Conservation (phyloP, 1,140 invertebrate species). For the Cydia fagiglandana region DNA sequence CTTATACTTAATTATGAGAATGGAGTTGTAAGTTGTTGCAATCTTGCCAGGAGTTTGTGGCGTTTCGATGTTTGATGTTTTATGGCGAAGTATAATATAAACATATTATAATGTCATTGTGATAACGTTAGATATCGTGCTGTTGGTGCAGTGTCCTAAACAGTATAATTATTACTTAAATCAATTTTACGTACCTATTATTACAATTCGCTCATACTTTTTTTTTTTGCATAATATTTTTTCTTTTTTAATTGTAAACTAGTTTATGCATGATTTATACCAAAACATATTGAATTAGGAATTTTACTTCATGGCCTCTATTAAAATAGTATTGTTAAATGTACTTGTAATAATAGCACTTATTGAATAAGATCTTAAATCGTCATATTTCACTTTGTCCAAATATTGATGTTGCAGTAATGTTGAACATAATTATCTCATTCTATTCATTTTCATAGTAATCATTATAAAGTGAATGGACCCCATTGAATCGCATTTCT, state of each 20-base stretch:
- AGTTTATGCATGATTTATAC: slow-evolving; percentile 47
- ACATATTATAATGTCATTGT: slow-evolving; percentile 65
- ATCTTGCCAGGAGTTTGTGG: slow-evolving; percentile 67
- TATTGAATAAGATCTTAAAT: slow-evolving; percentile 47
- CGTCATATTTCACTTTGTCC: slow-evolving; percentile 47
- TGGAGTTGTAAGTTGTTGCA: slow-evolving; percentile 59
- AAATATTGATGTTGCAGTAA: slow-evolving; percentile 63
- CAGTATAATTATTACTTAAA: slow-evolving; percentile 44
- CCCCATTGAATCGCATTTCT: slow-evolving; percentile 70
- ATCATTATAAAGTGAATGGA: slow-evolving; percentile 49
- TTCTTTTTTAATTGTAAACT: slow-evolving; percentile 38
- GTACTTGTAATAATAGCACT: slow-evolving; percentile 47
- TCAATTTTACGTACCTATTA: slow-evolving; percentile 35
- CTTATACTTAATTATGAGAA: slow-evolving; percentile 47
- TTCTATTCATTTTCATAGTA: slow-evolving; percentile 39
- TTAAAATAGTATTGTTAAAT: slow-evolving; percentile 47
- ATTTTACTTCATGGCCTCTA: slow-evolving; percentile 49
- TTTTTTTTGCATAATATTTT: slow-evolving; percentile 49
- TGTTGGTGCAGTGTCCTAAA: slow-evolving; percentile 56
- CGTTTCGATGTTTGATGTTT: slow-evolving; percentile 65
- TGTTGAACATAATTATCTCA: slow-evolving; percentile 50
- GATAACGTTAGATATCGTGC: slow-evolving; percentile 67
- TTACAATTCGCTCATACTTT: slow-evolving; percentile 37
- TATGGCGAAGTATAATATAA: slow-evolving; percentile 62
- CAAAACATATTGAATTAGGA: slow-evolving; percentile 47